phyloP scores from a whole-genome alignment of 1,140 invertebrate genomes.

The Pissodes strobi region DNA sequence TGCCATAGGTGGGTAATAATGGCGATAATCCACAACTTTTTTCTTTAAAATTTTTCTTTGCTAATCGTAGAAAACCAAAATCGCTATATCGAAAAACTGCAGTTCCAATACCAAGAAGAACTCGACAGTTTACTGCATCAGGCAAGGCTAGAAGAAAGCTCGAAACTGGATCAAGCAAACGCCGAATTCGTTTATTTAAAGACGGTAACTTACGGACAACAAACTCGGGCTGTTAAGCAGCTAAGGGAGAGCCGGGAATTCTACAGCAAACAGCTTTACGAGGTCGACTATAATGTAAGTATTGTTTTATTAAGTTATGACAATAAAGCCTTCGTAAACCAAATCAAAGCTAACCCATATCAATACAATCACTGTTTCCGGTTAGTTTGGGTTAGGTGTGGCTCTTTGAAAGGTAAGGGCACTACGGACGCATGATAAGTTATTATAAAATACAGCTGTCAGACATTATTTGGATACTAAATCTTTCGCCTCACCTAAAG shows the following conservation, averaged over 20 bases:
- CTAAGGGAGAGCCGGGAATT: conserved; percentile 38
- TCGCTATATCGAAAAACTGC: conserved; percentile 43
- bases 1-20: conserved; percentile 69
- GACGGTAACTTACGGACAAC: conserved; percentile 47
- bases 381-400: no score
- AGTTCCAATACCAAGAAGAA: conserved; percentile 44
- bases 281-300: conserved; percentile 41
- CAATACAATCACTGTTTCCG: no score
- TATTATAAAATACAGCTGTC: no score
- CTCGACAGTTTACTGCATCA: conserved; percentile 33
- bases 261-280: conserved; percentile 44
- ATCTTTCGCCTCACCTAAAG: no score
- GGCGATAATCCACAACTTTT: no score
- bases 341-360: no score
- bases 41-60: background rate
- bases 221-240: conserved; percentile 24
- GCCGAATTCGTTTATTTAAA: conserved; percentile 42
- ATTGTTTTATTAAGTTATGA: no score
- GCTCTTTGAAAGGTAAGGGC: no score
- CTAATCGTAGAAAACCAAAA: conserved; percentile 43
- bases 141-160: conserved; percentile 32
- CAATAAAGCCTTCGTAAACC: no score
- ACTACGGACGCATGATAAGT: no score
- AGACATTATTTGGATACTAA: no score
- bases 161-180: conserved; percentile 17